phyloP scores from a whole-genome alignment of 1,140 invertebrate genomes.

The Orchesella cincta region DNA sequence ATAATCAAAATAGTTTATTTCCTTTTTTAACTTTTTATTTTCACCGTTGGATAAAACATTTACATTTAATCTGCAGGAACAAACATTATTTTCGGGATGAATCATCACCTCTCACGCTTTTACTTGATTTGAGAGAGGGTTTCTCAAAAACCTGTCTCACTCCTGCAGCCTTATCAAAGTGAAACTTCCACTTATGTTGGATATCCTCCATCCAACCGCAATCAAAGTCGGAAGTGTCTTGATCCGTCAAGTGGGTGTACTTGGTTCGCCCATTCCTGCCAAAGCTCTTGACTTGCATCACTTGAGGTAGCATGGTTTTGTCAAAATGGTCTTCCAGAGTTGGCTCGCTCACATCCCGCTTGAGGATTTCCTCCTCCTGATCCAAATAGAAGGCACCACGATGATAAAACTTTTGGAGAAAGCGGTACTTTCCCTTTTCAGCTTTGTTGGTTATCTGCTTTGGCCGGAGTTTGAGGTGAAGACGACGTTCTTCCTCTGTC shows the following conservation, averaged over 20 bases:
- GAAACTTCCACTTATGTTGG: constrained; percentile 83
- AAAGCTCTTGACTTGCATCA: constrained; percentile 99
- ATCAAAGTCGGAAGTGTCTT: constrained; percentile 98
- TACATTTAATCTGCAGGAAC: too few species aligned
- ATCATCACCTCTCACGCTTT: too few species aligned
- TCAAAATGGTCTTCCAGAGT: constrained; percentile 99
- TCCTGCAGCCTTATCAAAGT: constrained; percentile 87
- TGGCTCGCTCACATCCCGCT: constrained; percentile 93
- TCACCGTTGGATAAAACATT: too few species aligned
- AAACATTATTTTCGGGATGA: too few species aligned
- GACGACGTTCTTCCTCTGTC: constrained; percentile 92
- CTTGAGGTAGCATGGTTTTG: constrained; percentile 96
- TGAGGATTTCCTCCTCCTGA: constrained; percentile 88
- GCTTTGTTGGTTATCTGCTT: constrained; percentile 92
- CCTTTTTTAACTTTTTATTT: too few species aligned
- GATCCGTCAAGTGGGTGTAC: constrained; percentile 98
- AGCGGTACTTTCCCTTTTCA: constrained; percentile 98
- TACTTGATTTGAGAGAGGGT: constrained; percentile 65
- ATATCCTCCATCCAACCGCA: constrained; percentile 94
- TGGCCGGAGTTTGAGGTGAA: constrained; percentile 90
- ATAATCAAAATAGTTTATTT: too few species aligned
- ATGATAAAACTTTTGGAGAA: constrained; percentile 99
- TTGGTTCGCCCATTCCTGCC: constrained; percentile 97
- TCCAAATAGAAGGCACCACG: constrained; percentile 98
- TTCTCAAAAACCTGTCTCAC: constrained; percentile 90